phyloP scores from a whole-genome alignment of 2,797 vertebrate genomes.

The Malurus leucopterus region DNA sequence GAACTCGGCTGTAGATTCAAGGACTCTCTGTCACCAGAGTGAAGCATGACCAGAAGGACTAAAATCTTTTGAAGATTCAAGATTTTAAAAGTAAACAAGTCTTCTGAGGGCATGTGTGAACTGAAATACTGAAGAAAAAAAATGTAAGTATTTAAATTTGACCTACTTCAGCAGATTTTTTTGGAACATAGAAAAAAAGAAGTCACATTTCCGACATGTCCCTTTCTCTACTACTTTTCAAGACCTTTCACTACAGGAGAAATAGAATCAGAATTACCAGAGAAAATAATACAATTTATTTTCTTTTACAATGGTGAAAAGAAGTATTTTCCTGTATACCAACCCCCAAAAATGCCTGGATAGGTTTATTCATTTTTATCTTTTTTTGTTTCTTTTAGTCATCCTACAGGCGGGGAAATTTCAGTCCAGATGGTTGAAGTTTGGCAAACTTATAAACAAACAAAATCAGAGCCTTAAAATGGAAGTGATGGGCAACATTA shows the following conservation, averaged over 20 bases:
- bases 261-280: neutral
- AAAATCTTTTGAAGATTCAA: neutral
- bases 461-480: neutral
- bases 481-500: constrained; percentile 4
- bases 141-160: neutral
- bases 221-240: neutral
- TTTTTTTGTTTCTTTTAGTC: neutral
- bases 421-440: constrained; percentile 41
- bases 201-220: neutral
- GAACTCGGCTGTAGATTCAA: neutral
- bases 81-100: neutral
- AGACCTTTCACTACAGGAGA: neutral
- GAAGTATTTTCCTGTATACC: neutral
- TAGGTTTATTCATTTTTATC: neutral
- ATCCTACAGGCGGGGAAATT: neutral
- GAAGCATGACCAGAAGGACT: neutral
- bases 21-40: accelerated
- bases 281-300: accelerated
- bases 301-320: neutral
- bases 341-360: neutral
- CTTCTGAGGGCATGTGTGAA: neutral
- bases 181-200: neutral
- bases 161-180: neutral
- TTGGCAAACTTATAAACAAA: constrained; percentile 46
- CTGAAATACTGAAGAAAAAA: neutral